Evolutionary conservation across 2,113 vertebrate genomes (phyloP).

Genomic region (Megaceryle maxima): DNA sequence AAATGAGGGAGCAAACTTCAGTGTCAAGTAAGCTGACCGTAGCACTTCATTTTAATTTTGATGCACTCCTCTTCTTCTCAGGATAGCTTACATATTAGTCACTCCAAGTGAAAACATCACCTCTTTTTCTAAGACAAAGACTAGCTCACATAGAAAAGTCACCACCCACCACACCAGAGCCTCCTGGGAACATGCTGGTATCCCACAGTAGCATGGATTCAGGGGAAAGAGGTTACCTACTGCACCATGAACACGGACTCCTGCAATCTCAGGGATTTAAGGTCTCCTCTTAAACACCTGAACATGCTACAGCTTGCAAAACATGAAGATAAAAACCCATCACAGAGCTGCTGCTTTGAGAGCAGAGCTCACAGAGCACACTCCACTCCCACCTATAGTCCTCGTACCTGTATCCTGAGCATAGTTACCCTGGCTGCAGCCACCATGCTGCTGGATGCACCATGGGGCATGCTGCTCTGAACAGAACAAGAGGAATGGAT

Average conservation of each 20-base stretch:
- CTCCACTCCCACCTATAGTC: neutral
- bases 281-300: neutral
- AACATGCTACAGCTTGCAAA: neutral
- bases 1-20: neutral
- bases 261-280: neutral
- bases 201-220: neutral
- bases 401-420: neutral
- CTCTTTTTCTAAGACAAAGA: neutral
- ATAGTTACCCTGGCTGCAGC: neutral
- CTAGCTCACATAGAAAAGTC: neutral
- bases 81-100: neutral
- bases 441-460: neutral
- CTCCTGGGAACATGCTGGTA: neutral
- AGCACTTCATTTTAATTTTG: accelerated
- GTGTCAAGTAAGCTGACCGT: neutral
- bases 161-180: neutral
- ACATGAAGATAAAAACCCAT: neutral
- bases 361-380: too few relatives aligned
- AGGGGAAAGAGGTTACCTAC: neutral
- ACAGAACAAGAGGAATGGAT: neutral
- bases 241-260: neutral
- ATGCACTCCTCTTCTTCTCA: neutral
- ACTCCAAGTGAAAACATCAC: neutral
- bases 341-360: neutral
- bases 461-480: neutral